Percentiles rank a stretch among this genome's conserved stretches.
phyloP scores from a whole-genome alignment of 1,140 invertebrate genomes.

The Bombyx mandarina region DNA sequence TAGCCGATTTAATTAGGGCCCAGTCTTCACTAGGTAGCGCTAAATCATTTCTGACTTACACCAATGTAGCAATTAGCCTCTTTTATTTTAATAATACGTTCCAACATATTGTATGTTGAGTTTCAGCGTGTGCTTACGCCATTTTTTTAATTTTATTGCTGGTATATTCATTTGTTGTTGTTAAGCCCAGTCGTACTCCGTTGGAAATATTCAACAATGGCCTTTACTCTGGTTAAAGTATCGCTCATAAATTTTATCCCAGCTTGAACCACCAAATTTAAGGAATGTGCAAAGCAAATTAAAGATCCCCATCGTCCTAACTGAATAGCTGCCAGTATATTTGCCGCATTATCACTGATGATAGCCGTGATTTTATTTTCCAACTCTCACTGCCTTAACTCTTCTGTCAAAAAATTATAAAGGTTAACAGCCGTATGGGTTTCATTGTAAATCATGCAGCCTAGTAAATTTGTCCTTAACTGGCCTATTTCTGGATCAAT shows the following conservation, averaged over 20 bases:
- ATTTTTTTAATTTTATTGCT: not conserved
- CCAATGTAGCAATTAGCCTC: constrained; percentile 2
- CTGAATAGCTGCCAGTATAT: not conserved
- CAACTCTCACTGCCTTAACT: constrained; percentile 1
- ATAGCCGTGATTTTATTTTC: constrained; percentile 8
- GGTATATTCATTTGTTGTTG: constrained; percentile 7
- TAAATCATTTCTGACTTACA: not conserved
- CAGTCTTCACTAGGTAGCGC: not conserved
- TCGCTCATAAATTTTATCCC: not conserved
- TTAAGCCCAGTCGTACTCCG: not conserved
- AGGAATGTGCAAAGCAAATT: constrained; percentile 6
- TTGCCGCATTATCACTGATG: constrained; percentile 2
- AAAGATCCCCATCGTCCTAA: not conserved
- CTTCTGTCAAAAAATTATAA: constrained; percentile 8
- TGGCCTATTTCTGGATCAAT: not conserved
- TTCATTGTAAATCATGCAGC: constrained; percentile 8
- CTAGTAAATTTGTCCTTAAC: constrained; percentile 9
- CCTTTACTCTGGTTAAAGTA: constrained; percentile 4
- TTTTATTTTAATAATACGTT: constrained; percentile 2
- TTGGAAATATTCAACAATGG: not conserved
- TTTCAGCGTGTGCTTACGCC: constrained; percentile 2
- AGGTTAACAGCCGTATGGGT: constrained; percentile 7
- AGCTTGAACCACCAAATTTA: constrained; percentile 6
- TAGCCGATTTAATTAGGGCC: not conserved
- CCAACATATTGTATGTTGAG: constrained; percentile 2